Percentiles rank a stretch among this genome's conserved stretches.
Conservation (phyloP, 2,113 vertebrate species). For the Eubucco bourcierii region DNA sequence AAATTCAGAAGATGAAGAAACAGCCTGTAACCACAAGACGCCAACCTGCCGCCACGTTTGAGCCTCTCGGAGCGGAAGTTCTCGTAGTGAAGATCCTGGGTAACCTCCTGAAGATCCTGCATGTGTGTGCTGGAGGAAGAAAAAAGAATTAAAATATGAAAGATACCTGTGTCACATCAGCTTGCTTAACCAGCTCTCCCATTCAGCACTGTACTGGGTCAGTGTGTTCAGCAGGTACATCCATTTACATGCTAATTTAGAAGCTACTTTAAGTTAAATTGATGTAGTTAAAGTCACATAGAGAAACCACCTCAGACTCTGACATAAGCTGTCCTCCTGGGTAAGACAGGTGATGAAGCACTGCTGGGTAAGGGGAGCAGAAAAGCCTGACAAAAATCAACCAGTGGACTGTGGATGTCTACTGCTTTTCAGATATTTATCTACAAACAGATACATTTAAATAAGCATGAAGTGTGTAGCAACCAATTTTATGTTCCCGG, state of each 20-base stretch:
- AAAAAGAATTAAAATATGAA: background rate
- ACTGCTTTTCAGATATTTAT: background rate
- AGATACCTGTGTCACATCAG: background rate
- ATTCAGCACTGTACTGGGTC: background rate
- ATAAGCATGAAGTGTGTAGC: background rate
- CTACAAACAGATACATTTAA: background rate
- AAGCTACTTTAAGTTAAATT: background rate
- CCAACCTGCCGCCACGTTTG: conserved; percentile 94
- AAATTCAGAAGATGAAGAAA: conserved; percentile 79
- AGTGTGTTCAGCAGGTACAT: background rate
- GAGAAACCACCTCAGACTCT: background rate
- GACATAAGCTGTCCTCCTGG: background rate
- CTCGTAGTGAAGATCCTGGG: conserved; percentile 98
- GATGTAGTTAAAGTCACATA: background rate
- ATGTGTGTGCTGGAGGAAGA: conserved; percentile 88
- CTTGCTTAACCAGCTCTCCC: background rate
- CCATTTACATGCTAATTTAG: background rate
- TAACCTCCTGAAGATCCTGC: conserved; percentile 99
- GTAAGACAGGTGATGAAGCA: accelerated
- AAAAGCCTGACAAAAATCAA: background rate
- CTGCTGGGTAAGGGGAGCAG: background rate
- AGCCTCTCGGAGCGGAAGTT: conserved; percentile 98
- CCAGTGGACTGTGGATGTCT: background rate
- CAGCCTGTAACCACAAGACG: conserved; percentile 74
- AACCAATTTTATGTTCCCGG: background rate